These are phyloP conservation scores for Drosophila miranda DNA, from an alignment of 1,140 invertebrate species.

Conservation along the genomic window DNA sequence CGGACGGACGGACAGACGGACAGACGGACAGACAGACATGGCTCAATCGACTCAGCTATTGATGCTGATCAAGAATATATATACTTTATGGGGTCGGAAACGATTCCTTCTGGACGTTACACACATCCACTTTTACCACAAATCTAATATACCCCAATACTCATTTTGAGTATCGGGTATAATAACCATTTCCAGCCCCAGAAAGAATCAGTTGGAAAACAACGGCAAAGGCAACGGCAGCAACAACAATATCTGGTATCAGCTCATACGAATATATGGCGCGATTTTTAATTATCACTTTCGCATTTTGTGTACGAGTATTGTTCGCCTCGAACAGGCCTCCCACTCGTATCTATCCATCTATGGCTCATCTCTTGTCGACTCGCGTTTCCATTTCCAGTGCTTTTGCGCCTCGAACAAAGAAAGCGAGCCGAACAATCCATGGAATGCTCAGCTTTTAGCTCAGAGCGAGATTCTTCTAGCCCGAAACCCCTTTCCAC, in stretches of 20 bases:
- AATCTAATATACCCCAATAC: no score
- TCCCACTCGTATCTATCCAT: conserved; percentile 18
- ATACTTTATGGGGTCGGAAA: no score
- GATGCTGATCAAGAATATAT: no score
- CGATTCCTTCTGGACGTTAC: no score
- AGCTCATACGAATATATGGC: conserved; percentile 58
- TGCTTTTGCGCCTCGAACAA: conserved; percentile 66
- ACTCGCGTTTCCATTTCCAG: no score
- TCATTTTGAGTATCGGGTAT: no score
- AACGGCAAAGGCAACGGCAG: conserved; percentile 22
- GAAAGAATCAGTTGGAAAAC: conserved; percentile 8
- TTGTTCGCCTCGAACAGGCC: conserved; percentile 31
- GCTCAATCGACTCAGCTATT: no score
- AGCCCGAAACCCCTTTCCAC: background rate
- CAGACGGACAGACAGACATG: no score
- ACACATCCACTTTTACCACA: no score
- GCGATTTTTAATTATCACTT: conserved; percentile 81
- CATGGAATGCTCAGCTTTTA: conserved; percentile 71
- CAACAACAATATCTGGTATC: conserved; percentile 32
- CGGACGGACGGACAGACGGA: no score
- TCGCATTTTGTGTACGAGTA: conserved; percentile 50
- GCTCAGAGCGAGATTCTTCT: conserved; percentile 26
- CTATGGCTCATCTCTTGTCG: no score
- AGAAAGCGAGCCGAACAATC: conserved; percentile 50
- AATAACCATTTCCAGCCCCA: conserved; percentile 56